Conservation (phyloP, 1,140 invertebrate species). For the Diabrotica virgifera region DNA sequence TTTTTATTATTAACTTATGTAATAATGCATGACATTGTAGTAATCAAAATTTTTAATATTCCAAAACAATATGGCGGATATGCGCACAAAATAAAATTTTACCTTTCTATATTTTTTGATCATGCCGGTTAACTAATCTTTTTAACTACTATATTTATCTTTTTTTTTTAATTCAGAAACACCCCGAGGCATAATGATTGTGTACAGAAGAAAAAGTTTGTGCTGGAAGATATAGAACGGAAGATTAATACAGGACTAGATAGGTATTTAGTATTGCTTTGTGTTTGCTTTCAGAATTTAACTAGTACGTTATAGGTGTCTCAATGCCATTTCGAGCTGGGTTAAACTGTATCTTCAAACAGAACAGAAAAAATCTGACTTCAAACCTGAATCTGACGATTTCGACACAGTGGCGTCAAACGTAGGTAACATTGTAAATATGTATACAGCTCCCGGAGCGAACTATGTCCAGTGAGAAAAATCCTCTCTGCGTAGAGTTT, state of each 20-base stretch:
- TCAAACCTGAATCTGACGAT: conserved; percentile 87
- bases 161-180: conserved; percentile 58
- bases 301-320: conserved; percentile 55
- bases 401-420: conserved; percentile 70
- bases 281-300: not conserved
- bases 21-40: too few relatives aligned
- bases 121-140: too few relatives aligned
- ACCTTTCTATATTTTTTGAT: too few relatives aligned
- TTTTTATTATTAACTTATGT: too few relatives aligned
- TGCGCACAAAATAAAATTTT: too few relatives aligned
- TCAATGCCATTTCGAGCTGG: conserved; percentile 88
- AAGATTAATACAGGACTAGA: conserved; percentile 91
- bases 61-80: too few relatives aligned
- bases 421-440: conserved; percentile 46
- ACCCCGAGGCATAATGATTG: conserved; percentile 86
- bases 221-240: conserved; percentile 85
- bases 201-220: conserved; percentile 79
- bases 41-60: too few relatives aligned
- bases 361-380: conserved; percentile 96
- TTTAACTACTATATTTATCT: too few relatives aligned
- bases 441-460: too few relatives aligned
- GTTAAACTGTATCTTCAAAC: conserved; percentile 85
- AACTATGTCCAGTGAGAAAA: too few relatives aligned
- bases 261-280: conserved; percentile 45
- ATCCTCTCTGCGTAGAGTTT: too few relatives aligned